phyloP scores from a whole-genome alignment of 2,888 invertebrate genomes.

The Agapetus fuscipes region DNA sequence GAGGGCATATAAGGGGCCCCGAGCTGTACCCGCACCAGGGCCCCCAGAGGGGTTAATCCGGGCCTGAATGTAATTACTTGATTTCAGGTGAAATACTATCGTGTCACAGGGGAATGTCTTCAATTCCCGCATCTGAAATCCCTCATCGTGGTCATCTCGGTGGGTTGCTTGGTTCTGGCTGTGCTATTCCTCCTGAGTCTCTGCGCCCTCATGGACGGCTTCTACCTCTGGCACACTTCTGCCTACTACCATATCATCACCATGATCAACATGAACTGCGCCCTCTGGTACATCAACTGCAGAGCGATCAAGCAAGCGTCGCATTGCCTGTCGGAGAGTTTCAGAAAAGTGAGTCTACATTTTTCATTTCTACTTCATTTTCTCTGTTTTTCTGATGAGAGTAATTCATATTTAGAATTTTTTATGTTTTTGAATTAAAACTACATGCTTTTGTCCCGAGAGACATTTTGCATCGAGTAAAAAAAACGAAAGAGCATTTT shows the following conservation, averaged over 20 bases:
- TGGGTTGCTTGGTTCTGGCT: slow-evolving; percentile 51
- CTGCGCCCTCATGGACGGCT: slow-evolving; percentile 52
- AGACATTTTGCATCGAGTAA: no score
- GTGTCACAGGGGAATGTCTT: slow-evolving; percentile 49
- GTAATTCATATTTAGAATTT: no score
- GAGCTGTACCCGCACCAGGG: background rate
- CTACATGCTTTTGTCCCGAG: no score
- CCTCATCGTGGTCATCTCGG: slow-evolving; percentile 50
- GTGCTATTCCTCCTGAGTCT: slow-evolving; percentile 50
- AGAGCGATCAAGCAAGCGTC: slow-evolving; percentile 56
- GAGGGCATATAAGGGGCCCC: no score
- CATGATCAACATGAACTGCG: slow-evolving; percentile 65
- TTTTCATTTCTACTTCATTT: background rate
- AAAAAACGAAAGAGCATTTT: no score
- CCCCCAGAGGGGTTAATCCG: background rate
- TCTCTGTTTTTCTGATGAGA: no score
- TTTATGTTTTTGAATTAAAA: no score
- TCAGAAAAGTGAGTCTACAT: slow-evolving; percentile 33
- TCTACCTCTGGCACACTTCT: slow-evolving; percentile 50
- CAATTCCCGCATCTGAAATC: slow-evolving; percentile 52
- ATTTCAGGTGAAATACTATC: slow-evolving; percentile 43
- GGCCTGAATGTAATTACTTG: background rate
- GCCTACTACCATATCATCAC: slow-evolving; percentile 58
- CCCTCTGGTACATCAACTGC: slow-evolving; percentile 61
- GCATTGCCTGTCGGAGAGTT: slow-evolving; percentile 43